Base-by-base conservation (phyloP, 2,888 invertebrate genomes). In the Auanema freiburgensis region DNA sequence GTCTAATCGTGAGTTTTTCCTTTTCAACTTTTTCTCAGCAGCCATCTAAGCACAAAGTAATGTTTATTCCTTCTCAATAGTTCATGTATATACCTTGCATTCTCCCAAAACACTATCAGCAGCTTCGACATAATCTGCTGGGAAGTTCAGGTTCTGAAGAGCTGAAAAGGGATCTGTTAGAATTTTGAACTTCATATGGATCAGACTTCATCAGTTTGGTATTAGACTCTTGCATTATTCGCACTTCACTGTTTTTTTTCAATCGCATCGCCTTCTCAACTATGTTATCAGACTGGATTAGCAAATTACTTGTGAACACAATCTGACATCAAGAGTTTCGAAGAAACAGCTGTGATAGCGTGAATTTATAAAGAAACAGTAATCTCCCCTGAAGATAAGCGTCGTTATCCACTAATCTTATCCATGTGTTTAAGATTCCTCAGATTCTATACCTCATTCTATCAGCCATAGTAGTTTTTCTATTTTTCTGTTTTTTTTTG, bases 1-100 rank as follows among this genome's bases (percentile, higher is more conserved):
- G 86, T 98, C 97, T 61, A 98, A 87, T 65, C 96, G 88, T 14
- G 96, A 95, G 81, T 95, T 96, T 84, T 96, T 94, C 70, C 95
- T 65, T 41, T 76, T 87, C 83, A 96, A 88, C 73, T 93, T 74
- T 60, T 81, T 81, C 62, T 95, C 95, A n/a, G 95, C 96, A 6
- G 94, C 93, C 52, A 69, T 65, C 69, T 72, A 50, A 46, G 33
- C 33, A 33, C 33, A 33, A 33, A 33, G 4, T 2, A 23, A 5
- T 24, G 8, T 46, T 46, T 23, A 11, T 46, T 46, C 11, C 16
- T 11, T 23, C 11, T 46, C 21, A 18, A 8, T 46, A 46, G 18
- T 46, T 18, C 21, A 18, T 46, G 21, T 46, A 8, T 46, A 18
- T 23, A 92, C 95, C 87, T 93, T 97, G 84, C 93, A 97, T 86